Evolutionary conservation across 2,797 vertebrate species (phyloP), one percentile per base, ranked within the genome.

Genomic region (Australoheros facetus): DNA sequence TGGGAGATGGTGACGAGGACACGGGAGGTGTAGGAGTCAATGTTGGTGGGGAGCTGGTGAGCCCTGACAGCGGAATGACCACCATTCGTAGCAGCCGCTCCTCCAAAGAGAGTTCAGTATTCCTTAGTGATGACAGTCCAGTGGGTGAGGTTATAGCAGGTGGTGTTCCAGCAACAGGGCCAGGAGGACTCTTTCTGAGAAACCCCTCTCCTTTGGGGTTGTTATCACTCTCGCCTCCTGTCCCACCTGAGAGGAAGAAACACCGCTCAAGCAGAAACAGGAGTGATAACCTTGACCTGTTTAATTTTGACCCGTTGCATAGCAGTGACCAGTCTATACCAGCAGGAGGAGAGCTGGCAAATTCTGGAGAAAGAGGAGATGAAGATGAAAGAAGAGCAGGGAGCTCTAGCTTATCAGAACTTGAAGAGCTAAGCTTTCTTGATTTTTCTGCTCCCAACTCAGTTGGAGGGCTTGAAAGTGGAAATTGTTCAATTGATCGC

Each of bases 51-150:
- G 81, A 98, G 80, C 95, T 97, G 3, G 96, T 97, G 58, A 99
- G 98, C 88, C 98, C 97, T n/a, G 98, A 99, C 55, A 99, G 98
- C 3, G 98, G 98, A 12, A 88, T 98, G 92, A 97, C 96, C 91
- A 99, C 97, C 26, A 97, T 98, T 80, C 95, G 97, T 88, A 99
- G 98, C 89, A 97, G 97, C 74, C 96, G 97, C 7, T 98, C 98
- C 45, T 98, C 97, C 69, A 99, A 99, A 73, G 97, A 98, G 90
- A 98, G 98, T 79, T 99, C 97, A 0, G 97, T 98, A 89, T 98
- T 98, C 82, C 97, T 99, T 34, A 99, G 98, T 84, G 98, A 99
- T 73, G 98, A 99, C 45, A 99, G 98, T 75, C 97, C 97, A 10
- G 90, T 97, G 3, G 97, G 92, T 69, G 97, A 99, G 87, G 91